A percentile compares a stretch with the other conserved stretches of the same genome.
phyloP scores from a whole-genome alignment of 2,113 vertebrate species.

The Choloepus hoffmanni region DNA sequence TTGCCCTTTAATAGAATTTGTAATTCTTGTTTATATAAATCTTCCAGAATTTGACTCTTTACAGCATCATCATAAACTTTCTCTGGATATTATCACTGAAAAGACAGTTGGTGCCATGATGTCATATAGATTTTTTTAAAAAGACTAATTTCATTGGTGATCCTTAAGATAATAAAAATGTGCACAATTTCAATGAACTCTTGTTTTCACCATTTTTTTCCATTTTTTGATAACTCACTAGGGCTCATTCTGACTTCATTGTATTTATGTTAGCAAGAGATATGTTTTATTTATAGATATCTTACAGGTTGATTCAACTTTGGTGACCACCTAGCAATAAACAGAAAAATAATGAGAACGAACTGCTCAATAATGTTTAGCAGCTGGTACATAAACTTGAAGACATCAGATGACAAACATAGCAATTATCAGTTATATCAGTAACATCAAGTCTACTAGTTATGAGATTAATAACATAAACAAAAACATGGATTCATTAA shows the following conservation, averaged over 20 bases:
- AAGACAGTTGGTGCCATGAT: neutral
- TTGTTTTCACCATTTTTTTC: neutral
- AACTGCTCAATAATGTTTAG: constrained; percentile 32
- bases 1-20: neutral
- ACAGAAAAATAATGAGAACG: constrained; percentile 19
- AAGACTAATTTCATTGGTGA: neutral
- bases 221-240: neutral
- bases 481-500: neutral
- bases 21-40: neutral
- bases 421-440: neutral
- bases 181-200: neutral
- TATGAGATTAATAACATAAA: neutral
- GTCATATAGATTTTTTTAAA: neutral
- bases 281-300: constrained; percentile 10
- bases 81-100: neutral
- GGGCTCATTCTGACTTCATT: neutral
- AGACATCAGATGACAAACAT: neutral
- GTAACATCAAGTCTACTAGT: neutral
- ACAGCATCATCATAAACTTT: neutral
- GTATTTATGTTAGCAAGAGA: constrained; percentile 11
- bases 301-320: neutral
- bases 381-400: constrained; percentile 5
- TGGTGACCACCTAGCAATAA: constrained; percentile 27
- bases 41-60: neutral
- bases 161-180: neutral